Conservation (phyloP, 2,797 vertebrate species). For the Rhyacichthys aspro region DNA sequence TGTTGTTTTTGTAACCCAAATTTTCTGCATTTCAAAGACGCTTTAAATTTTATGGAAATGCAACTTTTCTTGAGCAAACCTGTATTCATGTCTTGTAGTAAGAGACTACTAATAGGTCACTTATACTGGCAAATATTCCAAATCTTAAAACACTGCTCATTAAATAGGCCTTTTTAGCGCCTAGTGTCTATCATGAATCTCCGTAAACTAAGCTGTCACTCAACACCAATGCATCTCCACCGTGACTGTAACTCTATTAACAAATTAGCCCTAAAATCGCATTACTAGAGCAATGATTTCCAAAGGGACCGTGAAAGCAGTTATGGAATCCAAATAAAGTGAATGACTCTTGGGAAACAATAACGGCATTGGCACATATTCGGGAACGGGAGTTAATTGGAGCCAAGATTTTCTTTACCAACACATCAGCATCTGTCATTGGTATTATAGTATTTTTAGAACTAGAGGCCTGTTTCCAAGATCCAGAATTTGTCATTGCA, state of each 20-base stretch:
- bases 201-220: constrained; percentile 1
- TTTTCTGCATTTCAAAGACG: too few species aligned
- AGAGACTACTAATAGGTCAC: too few species aligned
- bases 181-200: not conserved
- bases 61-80: too few species aligned
- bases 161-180: too few species aligned
- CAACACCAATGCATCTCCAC: not conserved
- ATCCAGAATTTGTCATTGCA: not conserved
- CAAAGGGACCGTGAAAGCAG: not conserved
- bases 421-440: not conserved
- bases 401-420: not conserved
- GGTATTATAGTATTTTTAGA: too few species aligned
- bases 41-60: too few species aligned
- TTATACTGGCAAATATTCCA: too few species aligned
- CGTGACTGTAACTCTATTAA: not conserved
- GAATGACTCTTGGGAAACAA: not conserved
- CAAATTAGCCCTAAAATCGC: constrained; percentile 9
- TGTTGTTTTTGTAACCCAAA: too few species aligned
- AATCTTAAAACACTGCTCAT: too few species aligned
- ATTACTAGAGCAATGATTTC: constrained; percentile 1
- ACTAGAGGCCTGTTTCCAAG: not conserved
- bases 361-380: not conserved
- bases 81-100: too few species aligned
- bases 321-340: not conserved
- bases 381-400: not conserved